Base-by-base conservation (phyloP, 1,140 invertebrate species). In the Euwallacea fornicatus region DNA sequence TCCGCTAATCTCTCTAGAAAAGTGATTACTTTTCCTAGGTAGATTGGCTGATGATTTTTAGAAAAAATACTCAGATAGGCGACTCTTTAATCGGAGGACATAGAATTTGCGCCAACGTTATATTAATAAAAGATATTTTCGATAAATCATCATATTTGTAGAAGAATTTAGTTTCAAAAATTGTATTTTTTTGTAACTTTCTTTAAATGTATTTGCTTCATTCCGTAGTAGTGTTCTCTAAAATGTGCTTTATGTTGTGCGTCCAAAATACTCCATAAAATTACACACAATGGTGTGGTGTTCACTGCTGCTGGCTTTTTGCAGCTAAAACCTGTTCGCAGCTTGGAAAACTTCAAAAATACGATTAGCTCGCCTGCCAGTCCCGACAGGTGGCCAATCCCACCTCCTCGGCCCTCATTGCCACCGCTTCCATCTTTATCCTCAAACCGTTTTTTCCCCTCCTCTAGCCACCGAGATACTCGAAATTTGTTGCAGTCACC, bases 311-410 rank as follows among this genome's bases (percentile, higher is more conserved):
- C 8, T 61, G 21, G 33, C 16, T 43, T 62, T 62, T 11, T 86
- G 77, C 84, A 87, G 86, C 80, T 87, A 78, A 86, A 87, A 81
- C 85, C 85, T 77, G 86, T 87, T 58, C 81, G 86, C 76, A 86
- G 85, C 80, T 83, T 86, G 81, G 85, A 87, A 80, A 86, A 84
- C 79, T 86, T 86, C 80, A 83, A 84, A 81, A 77, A 76, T 78
- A 76, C 81, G 78, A 76, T 80, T 74, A 74, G 80, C 10, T 72
- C 76, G 7, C 42, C 70, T 74, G 75, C 78, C 72, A 79, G 82
- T 78, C 79, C 83, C 60, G 82, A 81, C 70, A 74, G 75, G 61
- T 80, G 78, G 81, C 61, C 77, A 59, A 77, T 79, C 66, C 67
- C 76, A 53, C 71, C 76, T 16, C 59, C 73, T 7, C 59, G 69